Evolutionary conservation across 1,140 invertebrate species (phyloP).

Genomic region (Megathymus violae): DNA sequence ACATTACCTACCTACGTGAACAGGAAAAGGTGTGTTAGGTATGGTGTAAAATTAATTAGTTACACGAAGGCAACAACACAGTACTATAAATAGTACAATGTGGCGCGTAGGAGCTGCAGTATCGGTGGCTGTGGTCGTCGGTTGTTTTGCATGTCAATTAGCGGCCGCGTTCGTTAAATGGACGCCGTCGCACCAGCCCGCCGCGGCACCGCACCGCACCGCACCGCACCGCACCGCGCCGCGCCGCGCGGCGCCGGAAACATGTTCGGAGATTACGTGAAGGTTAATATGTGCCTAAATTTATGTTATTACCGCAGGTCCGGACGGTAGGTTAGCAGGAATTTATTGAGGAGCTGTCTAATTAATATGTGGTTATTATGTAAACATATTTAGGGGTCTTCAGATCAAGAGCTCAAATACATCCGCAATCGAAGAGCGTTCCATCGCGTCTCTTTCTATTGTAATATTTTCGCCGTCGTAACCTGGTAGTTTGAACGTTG

Average conservation of each 20-base stretch:
- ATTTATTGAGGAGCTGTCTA: too few species aligned
- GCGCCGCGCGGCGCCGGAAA: conserved; percentile 43
- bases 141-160: conserved; percentile 69
- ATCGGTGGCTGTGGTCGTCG: conserved; percentile 57
- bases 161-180: conserved; percentile 49
- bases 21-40: neutral
- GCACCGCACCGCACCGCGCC: too few species aligned
- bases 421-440: too few species aligned
- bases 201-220: too few species aligned
- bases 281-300: conserved; percentile 35
- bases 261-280: conserved; percentile 47
- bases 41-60: conserved; percentile 34
- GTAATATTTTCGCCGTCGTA: too few species aligned
- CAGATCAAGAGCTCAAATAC: too few species aligned
- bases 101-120: conserved; percentile 47
- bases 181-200: conserved; percentile 13
- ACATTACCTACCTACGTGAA: too few species aligned
- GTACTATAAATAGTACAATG: conserved; percentile 45
- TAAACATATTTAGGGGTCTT: too few species aligned
- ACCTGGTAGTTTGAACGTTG: too few species aligned
- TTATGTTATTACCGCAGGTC: neutral
- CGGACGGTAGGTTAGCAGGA: neutral
- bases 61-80: conserved; percentile 49
- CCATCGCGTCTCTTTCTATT: too few species aligned
- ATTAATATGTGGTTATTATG: too few species aligned